phyloP scores from a whole-genome alignment of 1,140 invertebrate species.

The Drosophila simulans region DNA sequence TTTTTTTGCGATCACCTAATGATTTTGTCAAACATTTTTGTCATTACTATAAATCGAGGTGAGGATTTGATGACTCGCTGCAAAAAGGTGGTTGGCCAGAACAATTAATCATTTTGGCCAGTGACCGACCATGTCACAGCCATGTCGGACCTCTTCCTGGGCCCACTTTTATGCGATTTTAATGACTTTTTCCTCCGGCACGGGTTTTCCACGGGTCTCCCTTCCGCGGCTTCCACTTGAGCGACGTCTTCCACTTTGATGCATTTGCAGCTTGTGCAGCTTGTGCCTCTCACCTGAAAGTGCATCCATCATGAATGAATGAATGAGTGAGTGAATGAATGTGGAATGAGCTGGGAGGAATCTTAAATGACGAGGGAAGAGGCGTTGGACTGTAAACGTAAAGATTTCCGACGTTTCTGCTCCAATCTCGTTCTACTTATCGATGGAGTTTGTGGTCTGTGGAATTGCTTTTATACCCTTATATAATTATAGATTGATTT shows the following conservation, averaged over 20 bases:
- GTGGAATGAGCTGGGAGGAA: constrained; percentile 14
- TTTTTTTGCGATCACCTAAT: constrained; percentile 53
- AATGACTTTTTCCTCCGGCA: constrained; percentile 48
- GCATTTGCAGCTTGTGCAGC: constrained; percentile 70
- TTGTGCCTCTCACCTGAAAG: constrained; percentile 58
- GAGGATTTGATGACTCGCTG: constrained; percentile 52
- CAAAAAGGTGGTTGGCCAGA: constrained; percentile 8
- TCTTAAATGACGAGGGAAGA: constrained; percentile 24
- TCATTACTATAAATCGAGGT: constrained; percentile 59
- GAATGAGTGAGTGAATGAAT: constrained; percentile 14
- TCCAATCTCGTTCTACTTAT: constrained; percentile 11
- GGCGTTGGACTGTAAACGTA: constrained; percentile 80
- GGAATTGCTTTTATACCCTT: background rate
- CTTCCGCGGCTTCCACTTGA: constrained; percentile 55
- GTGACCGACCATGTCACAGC: constrained; percentile 39
- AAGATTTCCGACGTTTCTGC: constrained; percentile 25
- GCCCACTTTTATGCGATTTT: constrained; percentile 48
- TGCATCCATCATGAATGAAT: constrained; percentile 74
- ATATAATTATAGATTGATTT: background rate
- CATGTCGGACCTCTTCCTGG: constrained; percentile 40
- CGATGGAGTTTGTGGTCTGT: background rate
- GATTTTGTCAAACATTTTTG: constrained; percentile 68
- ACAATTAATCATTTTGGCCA: constrained; percentile 67
- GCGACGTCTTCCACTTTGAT: constrained; percentile 70
- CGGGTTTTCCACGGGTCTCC: constrained; percentile 45